A percentile compares a stretch with the other conserved stretches of the same genome.
phyloP scores from a whole-genome alignment of 1,140 invertebrate species.

The Chironomus striatipennis region DNA sequence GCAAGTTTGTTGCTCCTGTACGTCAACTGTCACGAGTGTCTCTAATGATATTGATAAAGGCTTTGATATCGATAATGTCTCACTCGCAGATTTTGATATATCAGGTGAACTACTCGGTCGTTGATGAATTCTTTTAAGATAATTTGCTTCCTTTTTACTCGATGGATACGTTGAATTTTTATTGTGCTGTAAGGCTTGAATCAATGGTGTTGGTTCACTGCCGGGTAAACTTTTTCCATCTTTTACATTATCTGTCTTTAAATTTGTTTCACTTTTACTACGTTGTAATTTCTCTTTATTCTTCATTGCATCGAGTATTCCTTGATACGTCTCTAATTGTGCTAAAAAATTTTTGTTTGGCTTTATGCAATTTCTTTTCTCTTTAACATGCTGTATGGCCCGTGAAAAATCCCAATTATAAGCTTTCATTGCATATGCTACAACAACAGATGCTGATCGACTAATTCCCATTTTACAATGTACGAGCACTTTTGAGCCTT shows the following conservation, averaged over 20 bases:
- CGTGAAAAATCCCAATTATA: slow-evolving; percentile 87
- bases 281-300: slow-evolving; percentile 85
- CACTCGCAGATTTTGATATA: slow-evolving; percentile 36
- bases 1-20: background rate
- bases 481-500: slow-evolving; percentile 86
- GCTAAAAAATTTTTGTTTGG: slow-evolving; percentile 90
- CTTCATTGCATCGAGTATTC: slow-evolving; percentile 91
- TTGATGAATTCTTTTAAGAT: slow-evolving; percentile 35
- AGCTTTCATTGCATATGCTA: slow-evolving; percentile 97
- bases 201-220: slow-evolving; percentile 48
- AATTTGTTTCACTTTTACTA: slow-evolving; percentile 87
- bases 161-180: slow-evolving; percentile 31
- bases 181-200: slow-evolving; percentile 42
- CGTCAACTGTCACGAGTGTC: slow-evolving; percentile 41
- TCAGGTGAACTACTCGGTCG: slow-evolving; percentile 38
- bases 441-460: slow-evolving; percentile 93
- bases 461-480: slow-evolving; percentile 99
- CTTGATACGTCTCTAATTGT: slow-evolving; percentile 93
- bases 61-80: slow-evolving; percentile 42
- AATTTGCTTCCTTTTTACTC: slow-evolving; percentile 40
- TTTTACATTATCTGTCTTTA: slow-evolving; percentile 52
- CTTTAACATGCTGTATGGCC: slow-evolving; percentile 82
- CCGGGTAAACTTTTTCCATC: slow-evolving; percentile 45
- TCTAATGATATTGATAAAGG: slow-evolving; percentile 52
- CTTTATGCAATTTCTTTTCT: slow-evolving; percentile 85